These are phyloP conservation scores for Enteromius viviparus DNA, from an alignment of 2,797 vertebrate species.

Conservation along the genomic window DNA sequence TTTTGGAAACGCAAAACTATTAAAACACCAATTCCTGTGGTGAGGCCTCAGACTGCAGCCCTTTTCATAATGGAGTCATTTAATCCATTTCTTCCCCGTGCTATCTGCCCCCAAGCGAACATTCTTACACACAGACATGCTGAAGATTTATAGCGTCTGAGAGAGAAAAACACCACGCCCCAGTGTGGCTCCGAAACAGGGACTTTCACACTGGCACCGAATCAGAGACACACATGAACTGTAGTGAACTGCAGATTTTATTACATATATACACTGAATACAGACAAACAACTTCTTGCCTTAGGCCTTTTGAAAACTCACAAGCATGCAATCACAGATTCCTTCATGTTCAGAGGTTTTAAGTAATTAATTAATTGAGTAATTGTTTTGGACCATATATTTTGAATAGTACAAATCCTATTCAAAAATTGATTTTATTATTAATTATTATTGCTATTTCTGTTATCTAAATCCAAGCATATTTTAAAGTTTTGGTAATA, in stretches of 20 bases:
- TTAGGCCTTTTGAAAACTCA: slow-evolving; percentile 14
- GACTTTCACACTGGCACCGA: slow-evolving; percentile 34
- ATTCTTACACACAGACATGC: slow-evolving; percentile 60
- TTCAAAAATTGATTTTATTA: background rate
- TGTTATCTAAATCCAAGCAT: background rate
- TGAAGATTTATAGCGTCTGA: slow-evolving; percentile 61
- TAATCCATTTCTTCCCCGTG: slow-evolving; percentile 56
- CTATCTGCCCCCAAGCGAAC: slow-evolving; percentile 64
- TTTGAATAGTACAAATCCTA: background rate
- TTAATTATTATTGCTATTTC: background rate
- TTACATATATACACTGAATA: slow-evolving; percentile 9
- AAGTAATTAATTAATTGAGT: background rate
- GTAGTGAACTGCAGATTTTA: background rate
- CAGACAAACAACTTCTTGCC: slow-evolving; percentile 23
- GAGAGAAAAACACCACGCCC: slow-evolving; percentile 54
- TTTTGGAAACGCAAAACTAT: slow-evolving; percentile 62
- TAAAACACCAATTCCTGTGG: slow-evolving; percentile 68
- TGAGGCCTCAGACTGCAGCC: slow-evolving; percentile 60
- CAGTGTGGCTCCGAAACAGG: slow-evolving; percentile 44
- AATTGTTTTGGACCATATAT: background rate
- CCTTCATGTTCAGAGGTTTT: background rate
- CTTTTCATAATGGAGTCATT: slow-evolving; percentile 67
- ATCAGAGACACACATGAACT: slow-evolving; percentile 14
- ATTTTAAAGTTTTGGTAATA: no score
- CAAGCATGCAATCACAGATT: background rate